phyloP scores from a whole-genome alignment of 2,888 invertebrate species.

The Polydrusus pterygomalis region DNA sequence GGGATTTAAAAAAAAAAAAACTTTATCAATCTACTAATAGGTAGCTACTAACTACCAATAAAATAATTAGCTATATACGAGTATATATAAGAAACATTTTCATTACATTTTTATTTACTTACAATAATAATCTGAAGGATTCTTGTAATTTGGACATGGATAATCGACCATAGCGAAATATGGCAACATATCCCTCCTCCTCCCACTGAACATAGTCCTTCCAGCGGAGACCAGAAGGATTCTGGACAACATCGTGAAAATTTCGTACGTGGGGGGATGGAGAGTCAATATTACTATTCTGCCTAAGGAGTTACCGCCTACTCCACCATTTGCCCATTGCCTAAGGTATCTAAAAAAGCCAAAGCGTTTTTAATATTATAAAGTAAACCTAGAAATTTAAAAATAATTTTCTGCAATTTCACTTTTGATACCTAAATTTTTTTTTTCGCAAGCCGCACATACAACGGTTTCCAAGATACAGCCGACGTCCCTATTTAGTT shows the following conservation, averaged over 20 bases:
- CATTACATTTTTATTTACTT: slow-evolving; percentile 70
- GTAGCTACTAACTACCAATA: no score
- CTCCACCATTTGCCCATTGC: slow-evolving; percentile 84
- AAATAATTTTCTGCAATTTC: no score
- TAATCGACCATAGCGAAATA: slow-evolving; percentile 92
- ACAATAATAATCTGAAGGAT: slow-evolving; percentile 97
- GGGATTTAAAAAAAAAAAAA: no score
- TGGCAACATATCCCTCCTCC: slow-evolving; percentile 91
- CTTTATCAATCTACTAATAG: no score
- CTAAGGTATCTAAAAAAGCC: slow-evolving; percentile 79
- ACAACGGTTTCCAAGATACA: no score
- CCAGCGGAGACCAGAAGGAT: slow-evolving; percentile 92
- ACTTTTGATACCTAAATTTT: no score
- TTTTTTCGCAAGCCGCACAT: no score
- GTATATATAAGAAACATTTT: no score
- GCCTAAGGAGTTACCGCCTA: slow-evolving; percentile 72
- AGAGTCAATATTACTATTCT: slow-evolving; percentile 92
- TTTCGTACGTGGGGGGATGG: slow-evolving; percentile 96
- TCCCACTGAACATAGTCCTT: slow-evolving; percentile 92
- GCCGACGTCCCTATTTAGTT: no score
- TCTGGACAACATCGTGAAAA: slow-evolving; percentile 93
- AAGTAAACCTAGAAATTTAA: no score
- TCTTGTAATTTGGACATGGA: slow-evolving; percentile 96
- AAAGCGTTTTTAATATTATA: not conserved
- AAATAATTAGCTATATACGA: no score